Conservation (phyloP, 2,113 vertebrate species). For the Isichthys henryi region DNA sequence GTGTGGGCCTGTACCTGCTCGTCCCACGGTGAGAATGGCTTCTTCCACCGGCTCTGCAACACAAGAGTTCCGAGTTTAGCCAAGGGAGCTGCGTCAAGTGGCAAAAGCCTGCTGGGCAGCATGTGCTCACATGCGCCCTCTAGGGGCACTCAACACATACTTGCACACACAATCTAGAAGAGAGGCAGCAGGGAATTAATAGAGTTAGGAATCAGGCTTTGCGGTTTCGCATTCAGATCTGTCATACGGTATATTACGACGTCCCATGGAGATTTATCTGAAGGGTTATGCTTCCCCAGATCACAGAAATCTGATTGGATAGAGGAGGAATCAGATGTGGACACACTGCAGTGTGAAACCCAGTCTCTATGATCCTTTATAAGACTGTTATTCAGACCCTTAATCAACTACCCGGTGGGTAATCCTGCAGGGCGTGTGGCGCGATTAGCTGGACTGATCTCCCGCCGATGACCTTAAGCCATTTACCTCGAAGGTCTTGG, state of each 20-base stretch:
- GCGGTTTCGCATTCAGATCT: neutral
- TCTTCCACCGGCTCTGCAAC: slow-evolving; percentile 88
- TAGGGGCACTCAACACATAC: neutral
- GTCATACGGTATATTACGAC: neutral
- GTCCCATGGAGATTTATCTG: neutral
- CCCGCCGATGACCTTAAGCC: neutral
- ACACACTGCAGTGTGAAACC: neutral
- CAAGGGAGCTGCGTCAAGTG: slow-evolving; percentile 13
- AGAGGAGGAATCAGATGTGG: neutral
- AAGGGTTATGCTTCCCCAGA: neutral
- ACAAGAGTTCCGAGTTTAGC: slow-evolving; percentile 75
- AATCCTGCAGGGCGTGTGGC: neutral
- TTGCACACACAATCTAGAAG: neutral
- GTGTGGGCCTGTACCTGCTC: slow-evolving; percentile 78
- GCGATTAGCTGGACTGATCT: neutral
- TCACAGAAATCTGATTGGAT: neutral
- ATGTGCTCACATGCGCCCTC: neutral
- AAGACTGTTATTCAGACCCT: neutral
- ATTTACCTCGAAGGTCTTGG: neutral
- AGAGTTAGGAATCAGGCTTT: slow-evolving; percentile 31
- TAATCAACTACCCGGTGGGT: neutral
- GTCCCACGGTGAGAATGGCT: slow-evolving; percentile 82
- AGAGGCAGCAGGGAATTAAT: slow-evolving; percentile 30
- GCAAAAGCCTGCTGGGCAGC: neutral
- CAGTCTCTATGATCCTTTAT: neutral